Percentiles rank a stretch among this genome's conserved stretches.
Conservation (phyloP, 2,888 invertebrate genomes). For the Busseola fusca region DNA sequence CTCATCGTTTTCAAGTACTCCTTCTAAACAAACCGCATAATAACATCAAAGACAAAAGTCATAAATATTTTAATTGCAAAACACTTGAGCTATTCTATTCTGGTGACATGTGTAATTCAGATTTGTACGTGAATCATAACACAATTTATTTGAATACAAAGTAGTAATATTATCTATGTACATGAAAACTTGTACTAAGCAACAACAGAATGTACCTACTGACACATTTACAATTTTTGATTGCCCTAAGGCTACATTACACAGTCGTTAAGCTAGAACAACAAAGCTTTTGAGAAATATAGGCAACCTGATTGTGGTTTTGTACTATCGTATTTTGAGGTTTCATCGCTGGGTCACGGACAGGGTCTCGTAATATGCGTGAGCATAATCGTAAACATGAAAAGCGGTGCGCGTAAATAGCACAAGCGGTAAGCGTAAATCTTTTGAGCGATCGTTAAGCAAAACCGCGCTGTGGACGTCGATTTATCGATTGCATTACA, state of each 20-base stretch:
- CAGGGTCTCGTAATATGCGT: slow-evolving; percentile 74
- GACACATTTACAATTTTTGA: slow-evolving; percentile 29
- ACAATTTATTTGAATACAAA: slow-evolving; percentile 62
- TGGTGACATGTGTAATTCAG: slow-evolving; percentile 62
- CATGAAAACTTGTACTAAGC: neutral
- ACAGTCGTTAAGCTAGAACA: slow-evolving; percentile 27
- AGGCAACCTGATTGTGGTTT: slow-evolving; percentile 47
- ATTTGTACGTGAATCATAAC: slow-evolving; percentile 56
- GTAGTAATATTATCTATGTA: slow-evolving; percentile 28
- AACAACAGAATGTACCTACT: slow-evolving; percentile 15
- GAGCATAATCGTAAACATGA: slow-evolving; percentile 80
- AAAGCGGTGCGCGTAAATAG: slow-evolving; percentile 77
- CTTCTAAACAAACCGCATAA: slow-evolving; percentile 66
- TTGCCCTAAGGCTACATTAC: slow-evolving; percentile 11
- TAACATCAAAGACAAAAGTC: slow-evolving; percentile 71
- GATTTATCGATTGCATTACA: slow-evolving; percentile 81
- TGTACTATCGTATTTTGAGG: slow-evolving; percentile 61
- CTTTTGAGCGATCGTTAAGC: slow-evolving; percentile 76
- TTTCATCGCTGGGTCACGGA: slow-evolving; percentile 69
- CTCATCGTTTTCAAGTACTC: slow-evolving; percentile 79
- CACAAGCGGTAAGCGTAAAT: slow-evolving; percentile 76
- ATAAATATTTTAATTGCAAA: slow-evolving; percentile 78
- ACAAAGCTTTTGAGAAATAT: slow-evolving; percentile 38
- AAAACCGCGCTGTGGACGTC: slow-evolving; percentile 77
- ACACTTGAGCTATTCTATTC: slow-evolving; percentile 62